Percentiles rank a stretch among this genome's conserved stretches.
phyloP scores from a whole-genome alignment of 2,888 invertebrate genomes.

The Aplocera efformata region DNA sequence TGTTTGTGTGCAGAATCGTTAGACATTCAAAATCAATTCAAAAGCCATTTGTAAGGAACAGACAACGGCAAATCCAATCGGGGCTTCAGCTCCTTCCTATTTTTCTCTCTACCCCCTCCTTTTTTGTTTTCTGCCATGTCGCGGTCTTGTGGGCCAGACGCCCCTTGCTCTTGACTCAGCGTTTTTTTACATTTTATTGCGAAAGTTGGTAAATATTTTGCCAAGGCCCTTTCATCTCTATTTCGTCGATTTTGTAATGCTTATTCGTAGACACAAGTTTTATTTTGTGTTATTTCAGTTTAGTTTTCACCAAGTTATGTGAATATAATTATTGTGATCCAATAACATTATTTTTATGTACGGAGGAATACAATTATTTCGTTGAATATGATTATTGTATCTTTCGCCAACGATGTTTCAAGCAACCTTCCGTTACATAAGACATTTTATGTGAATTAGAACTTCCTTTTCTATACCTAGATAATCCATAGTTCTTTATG shows the following conservation, averaged over 20 bases:
- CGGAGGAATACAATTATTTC: no score
- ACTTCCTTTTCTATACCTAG: no score
- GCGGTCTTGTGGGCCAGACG: slow-evolving; percentile 74
- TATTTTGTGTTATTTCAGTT: background rate
- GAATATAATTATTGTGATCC: no score
- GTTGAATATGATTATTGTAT: no score
- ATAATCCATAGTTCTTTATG: no score
- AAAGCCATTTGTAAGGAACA: slow-evolving; percentile 76
- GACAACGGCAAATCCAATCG: slow-evolving; percentile 77
- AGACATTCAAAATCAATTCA: slow-evolving; percentile 75
- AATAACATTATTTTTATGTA: no score
- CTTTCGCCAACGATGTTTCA: no score
- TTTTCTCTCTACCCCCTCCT: slow-evolving; percentile 54
- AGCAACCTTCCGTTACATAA: no score
- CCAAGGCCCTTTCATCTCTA: slow-evolving; percentile 52
- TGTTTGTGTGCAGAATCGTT: slow-evolving; percentile 58
- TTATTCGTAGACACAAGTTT: slow-evolving; percentile 14
- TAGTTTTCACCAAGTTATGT: no score
- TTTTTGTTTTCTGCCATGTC: slow-evolving; percentile 70
- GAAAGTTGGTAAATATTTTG: slow-evolving; percentile 74
- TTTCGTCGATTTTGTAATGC: slow-evolving; percentile 54
- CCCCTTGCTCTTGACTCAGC: slow-evolving; percentile 77
- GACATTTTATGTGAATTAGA: no score
- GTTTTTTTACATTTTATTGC: slow-evolving; percentile 73
- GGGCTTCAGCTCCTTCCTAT: slow-evolving; percentile 63